Base-by-base conservation (phyloP, 2,797 vertebrate genomes). In the Percopsis omiscomaycus region DNA sequence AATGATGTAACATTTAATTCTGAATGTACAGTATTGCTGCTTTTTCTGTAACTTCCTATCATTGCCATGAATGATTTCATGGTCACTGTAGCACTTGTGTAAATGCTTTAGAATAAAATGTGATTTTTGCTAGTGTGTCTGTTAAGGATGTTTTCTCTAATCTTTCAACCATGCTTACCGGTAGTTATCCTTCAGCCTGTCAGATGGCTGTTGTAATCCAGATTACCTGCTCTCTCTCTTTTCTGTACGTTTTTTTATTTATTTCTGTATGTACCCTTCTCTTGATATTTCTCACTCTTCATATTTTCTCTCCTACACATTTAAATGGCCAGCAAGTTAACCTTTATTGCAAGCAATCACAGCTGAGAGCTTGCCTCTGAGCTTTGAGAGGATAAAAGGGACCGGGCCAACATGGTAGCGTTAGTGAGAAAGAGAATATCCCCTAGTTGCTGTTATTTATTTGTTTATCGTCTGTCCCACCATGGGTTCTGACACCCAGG, bases 101-200 rank as follows among this genome's bases (percentile, higher is more conserved):
- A 68, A 55, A 73, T 77, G 4, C 68, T 84, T 83, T 89, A 85
- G 88, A 87, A 49, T 37, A 14, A 59, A 10, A 22, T 12, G 3
- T 15, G 8, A 3, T 22, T 49, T 27, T 48, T 66, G 45, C 57
- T 27, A 16, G 12, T 76, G 47, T 49, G 59, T 59, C 16, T 49
- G 58, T 13, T 3, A 29, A 29, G 53, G 44, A 22, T 67, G 53
- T 42, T 59, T 78, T 45, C 77, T 16, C 52, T 85, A 86, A 88
- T 86, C 85, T 77, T 65, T 84, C 86, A 80, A 87, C 73, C 68
- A 72, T 74, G 54, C 55, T 81, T 74, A 66, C 66, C n/a, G n/a
- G n/a, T n/a, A 57, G 12, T 61, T 32, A 32, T 62, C 61, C 51
- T 50, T 59, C 64, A 66, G 59, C n/a, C 74, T 47, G 75, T 77